These are phyloP conservation scores for Sminthurinus signatus DNA, from an alignment of 1,140 invertebrate genomes.

Conservation along the genomic window DNA sequence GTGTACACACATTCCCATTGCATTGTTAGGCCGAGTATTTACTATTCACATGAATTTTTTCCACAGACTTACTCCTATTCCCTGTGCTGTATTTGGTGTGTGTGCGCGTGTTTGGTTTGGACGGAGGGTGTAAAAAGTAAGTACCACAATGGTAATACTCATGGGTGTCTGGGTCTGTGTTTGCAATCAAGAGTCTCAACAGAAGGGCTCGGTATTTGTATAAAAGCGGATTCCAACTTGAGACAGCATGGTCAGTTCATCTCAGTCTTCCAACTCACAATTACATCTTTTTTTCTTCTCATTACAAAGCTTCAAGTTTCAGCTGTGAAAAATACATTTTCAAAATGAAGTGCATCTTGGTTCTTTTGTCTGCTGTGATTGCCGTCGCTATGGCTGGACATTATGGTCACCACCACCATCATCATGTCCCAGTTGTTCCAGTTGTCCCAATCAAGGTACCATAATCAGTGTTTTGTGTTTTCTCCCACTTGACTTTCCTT, in stretches of 20 bases:
- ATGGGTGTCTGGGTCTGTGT: too few relatives aligned
- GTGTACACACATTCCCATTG: too few relatives aligned
- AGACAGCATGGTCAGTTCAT: conserved; percentile 4
- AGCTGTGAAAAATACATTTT: background rate
- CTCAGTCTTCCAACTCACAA: background rate
- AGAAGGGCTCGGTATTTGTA: too few relatives aligned
- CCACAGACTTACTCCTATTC: too few relatives aligned
- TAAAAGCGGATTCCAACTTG: conserved; percentile 2
- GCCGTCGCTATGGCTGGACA: conserved; percentile 31
- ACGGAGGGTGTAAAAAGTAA: too few relatives aligned
- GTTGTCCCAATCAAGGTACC: conserved; percentile 27
- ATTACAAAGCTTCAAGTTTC: background rate
- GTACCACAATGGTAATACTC: too few relatives aligned
- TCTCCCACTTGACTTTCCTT: background rate
- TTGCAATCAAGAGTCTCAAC: too few relatives aligned
- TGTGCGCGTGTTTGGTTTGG: too few relatives aligned
- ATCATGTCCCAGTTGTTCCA: conserved; percentile 32
- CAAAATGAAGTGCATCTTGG: conserved; percentile 30
- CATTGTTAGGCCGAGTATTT: too few relatives aligned
- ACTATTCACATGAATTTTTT: too few relatives aligned
- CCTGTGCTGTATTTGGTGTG: too few relatives aligned
- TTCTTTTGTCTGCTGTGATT: conserved; percentile 23
- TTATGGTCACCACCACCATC: conserved; percentile 14
- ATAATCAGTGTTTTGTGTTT: background rate
- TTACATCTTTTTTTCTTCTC: background rate